Percentiles rank a stretch among this genome's conserved stretches.
phyloP scores from a whole-genome alignment of 2,797 vertebrate species.

The Sciurus carolinensis region DNA sequence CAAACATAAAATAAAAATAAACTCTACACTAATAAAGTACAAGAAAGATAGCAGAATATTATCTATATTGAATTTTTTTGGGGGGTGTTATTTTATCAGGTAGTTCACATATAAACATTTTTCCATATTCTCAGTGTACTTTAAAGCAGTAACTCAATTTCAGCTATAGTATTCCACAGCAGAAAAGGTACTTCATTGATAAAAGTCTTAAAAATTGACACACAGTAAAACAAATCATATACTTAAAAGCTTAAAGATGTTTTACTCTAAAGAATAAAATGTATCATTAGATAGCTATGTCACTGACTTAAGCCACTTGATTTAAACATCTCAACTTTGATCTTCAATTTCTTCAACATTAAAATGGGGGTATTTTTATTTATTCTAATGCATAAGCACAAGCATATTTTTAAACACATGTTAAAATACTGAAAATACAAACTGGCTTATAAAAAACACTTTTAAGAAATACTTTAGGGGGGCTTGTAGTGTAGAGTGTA shows the following conservation, averaged over 20 bases:
- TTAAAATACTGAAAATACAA: constrained; percentile 32
- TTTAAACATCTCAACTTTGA: constrained; percentile 1
- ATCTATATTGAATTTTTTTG: background rate
- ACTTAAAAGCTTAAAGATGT: background rate
- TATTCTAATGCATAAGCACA: background rate
- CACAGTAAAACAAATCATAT: background rate
- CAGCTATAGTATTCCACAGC: constrained; percentile 9
- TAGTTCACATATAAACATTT: constrained; percentile 51
- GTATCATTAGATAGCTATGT: background rate
- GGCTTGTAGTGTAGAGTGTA: background rate
- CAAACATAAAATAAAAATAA: constrained; percentile 61
- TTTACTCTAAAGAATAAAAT: background rate
- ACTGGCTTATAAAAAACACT: background rate
- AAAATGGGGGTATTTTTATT: background rate
- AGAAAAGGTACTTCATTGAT: constrained; percentile 47
- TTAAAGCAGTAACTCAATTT: constrained; percentile 43
- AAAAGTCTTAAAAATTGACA: constrained; percentile 53
- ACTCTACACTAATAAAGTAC: background rate
- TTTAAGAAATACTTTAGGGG: background rate
- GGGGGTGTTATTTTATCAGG: background rate
- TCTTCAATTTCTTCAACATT: constrained; percentile 37
- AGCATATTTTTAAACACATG: background rate
- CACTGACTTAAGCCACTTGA: constrained; percentile 16
- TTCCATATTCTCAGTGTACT: background rate
- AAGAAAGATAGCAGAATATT: background rate